Conservation (phyloP, 1,140 invertebrate genomes). For the Paraescarpia echinospica region DNA sequence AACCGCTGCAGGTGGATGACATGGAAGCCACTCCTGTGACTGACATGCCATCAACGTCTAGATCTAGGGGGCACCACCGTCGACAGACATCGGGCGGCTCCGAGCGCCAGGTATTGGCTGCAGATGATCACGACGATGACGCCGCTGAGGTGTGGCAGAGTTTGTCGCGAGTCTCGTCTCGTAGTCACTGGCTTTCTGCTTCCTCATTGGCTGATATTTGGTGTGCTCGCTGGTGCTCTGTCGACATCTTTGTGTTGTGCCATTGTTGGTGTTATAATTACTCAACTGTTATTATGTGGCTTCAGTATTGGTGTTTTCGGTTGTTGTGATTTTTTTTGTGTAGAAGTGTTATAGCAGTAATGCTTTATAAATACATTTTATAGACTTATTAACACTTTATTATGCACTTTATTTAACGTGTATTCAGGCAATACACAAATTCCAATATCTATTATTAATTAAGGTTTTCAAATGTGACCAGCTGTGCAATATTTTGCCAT, state of each 20-base stretch:
- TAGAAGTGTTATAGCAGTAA: no score
- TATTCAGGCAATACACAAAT: no score
- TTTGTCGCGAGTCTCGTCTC: slow-evolving; percentile 27
- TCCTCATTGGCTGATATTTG: background rate
- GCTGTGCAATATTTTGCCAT: no score
- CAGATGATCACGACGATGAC: slow-evolving; percentile 34
- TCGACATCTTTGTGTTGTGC: background rate
- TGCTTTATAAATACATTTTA: no score
- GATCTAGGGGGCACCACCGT: slow-evolving; percentile 27
- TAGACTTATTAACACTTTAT: no score
- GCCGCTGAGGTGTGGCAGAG: slow-evolving; percentile 47
- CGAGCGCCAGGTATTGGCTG: slow-evolving; percentile 47
- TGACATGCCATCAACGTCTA: slow-evolving; percentile 18
- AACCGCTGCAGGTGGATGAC: slow-evolving; percentile 17
- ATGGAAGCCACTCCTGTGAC: slow-evolving; percentile 2
- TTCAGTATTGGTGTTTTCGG: background rate
- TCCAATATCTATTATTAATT: no score
- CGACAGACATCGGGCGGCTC: slow-evolving; percentile 15
- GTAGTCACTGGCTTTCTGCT: background rate
- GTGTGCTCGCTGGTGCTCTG: background rate
- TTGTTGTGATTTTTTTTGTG: no score
- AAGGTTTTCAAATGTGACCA: no score
- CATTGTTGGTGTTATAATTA: background rate
- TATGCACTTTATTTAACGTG: no score
- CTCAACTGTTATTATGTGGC: background rate